Evolutionary conservation across 2,797 vertebrate species (phyloP).

Genomic region (Sphaeramia orbicularis): DNA sequence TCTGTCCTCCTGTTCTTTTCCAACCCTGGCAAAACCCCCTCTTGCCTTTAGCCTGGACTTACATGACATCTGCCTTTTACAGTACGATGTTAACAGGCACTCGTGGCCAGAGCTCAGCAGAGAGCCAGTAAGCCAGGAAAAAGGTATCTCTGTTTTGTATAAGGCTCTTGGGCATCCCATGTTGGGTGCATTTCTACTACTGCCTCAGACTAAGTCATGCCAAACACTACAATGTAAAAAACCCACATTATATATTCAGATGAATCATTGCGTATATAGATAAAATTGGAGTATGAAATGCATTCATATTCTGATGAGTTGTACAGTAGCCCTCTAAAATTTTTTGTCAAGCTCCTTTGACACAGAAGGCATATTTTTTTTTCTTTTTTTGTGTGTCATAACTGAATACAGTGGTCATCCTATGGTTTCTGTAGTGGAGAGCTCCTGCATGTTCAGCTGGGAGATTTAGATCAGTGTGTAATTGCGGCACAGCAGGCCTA

Average conservation of each 20-base stretch:
- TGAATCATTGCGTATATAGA: constrained; percentile 65
- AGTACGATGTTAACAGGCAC: constrained; percentile 84
- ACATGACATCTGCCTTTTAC: constrained; percentile 78
- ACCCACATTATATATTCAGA: constrained; percentile 68
- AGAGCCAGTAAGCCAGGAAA: constrained; percentile 57
- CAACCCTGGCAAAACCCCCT: constrained; percentile 85
- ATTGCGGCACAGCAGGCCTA: constrained; percentile 58
- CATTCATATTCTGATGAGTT: constrained; percentile 69
- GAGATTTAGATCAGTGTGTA: constrained; percentile 46
- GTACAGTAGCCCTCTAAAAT: constrained; percentile 71
- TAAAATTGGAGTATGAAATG: constrained; percentile 71
- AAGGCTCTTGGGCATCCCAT: constrained; percentile 73
- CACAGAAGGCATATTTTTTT: constrained; percentile 64
- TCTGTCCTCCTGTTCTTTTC: constrained; percentile 80
- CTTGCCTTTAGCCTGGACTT: constrained; percentile 73
- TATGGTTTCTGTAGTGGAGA: constrained; percentile 30
- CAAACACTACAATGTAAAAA: constrained; percentile 75
- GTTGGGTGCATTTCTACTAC: constrained; percentile 70
- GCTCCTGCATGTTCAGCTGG: constrained; percentile 45
- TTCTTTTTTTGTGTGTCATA: constrained; percentile 9
- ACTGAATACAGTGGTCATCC: constrained; percentile 45
- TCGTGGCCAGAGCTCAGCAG: constrained; percentile 75
- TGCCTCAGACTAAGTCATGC: constrained; percentile 69
- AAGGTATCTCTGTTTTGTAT: constrained; percentile 66
- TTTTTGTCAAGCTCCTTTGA: constrained; percentile 67